A percentile compares a stretch with the other conserved stretches of the same genome.
Conservation (phyloP, 2,888 invertebrate species). For the Apamea anceps region DNA sequence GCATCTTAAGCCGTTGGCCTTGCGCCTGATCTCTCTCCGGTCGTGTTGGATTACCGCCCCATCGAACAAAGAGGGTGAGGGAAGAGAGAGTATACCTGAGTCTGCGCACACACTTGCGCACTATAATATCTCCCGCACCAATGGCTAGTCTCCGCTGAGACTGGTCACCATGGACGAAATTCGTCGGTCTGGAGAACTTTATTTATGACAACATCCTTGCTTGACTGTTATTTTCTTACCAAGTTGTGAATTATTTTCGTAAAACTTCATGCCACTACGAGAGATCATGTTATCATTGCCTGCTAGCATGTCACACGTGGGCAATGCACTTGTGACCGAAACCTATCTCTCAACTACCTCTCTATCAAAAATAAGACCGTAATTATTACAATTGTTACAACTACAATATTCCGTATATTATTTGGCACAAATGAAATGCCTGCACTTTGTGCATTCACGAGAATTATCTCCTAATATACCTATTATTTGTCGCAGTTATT, state of each 20-base stretch:
- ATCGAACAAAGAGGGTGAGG: no score
- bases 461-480: neutral
- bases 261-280: no score
- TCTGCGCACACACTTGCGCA: no score
- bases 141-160: no score
- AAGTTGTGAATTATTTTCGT: neutral
- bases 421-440: neutral
- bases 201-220: neutral
- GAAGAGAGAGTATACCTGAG: no score
- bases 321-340: neutral
- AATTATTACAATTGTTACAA: neutral
- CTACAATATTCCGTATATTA: neutral
- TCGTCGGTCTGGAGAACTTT: no score
- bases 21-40: no score
- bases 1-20: no score
- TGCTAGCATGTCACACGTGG: neutral
- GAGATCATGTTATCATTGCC: no score
- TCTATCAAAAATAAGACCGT: neutral
- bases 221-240: neutral
- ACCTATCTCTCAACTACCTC: conserved; percentile 1
- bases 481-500: neutral
- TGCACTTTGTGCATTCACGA: neutral
- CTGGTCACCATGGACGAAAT: no score
- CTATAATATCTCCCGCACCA: no score
- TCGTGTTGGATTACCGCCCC: no score